These are phyloP conservation scores for Hyppa rectilinea DNA, from an alignment of 2,888 invertebrate species.

Conservation along the genomic window DNA sequence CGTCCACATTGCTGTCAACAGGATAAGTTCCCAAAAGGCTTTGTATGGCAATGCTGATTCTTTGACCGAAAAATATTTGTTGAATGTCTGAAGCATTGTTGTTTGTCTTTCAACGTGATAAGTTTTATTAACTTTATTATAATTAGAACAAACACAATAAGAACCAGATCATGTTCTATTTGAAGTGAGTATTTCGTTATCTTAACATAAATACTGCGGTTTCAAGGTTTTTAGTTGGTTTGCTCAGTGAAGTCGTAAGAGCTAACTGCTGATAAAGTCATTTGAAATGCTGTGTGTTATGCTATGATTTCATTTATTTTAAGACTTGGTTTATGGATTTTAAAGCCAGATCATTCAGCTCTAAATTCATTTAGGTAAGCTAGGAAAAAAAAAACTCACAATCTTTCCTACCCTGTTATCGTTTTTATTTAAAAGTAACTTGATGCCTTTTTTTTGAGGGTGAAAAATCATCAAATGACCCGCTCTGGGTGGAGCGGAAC, in stretches of 20 bases:
- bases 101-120: constrained; percentile 26
- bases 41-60: too few species aligned
- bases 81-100: neutral
- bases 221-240: constrained; percentile 56
- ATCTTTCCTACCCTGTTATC: neutral
- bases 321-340: constrained; percentile 6
- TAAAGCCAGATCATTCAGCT: neutral
- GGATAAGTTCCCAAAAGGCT: too few species aligned
- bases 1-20: too few species aligned
- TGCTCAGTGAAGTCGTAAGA: constrained; percentile 57
- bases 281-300: constrained; percentile 11
- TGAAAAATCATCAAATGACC: too few species aligned
- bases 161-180: constrained; percentile 56
- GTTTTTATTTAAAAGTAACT: neutral
- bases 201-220: constrained; percentile 52
- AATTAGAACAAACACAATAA: constrained; percentile 22
- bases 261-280: constrained; percentile 38
- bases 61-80: constrained; percentile 9
- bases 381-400: neutral
- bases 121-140: constrained; percentile 16
- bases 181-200: constrained; percentile 54
- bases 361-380: neutral
- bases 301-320: constrained; percentile 34
- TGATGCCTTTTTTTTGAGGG: too few species aligned
- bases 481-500: too few species aligned